Evolutionary conservation across 2,797 vertebrate genomes (phyloP).

Genomic region (Ptychadena robeensis): DNA sequence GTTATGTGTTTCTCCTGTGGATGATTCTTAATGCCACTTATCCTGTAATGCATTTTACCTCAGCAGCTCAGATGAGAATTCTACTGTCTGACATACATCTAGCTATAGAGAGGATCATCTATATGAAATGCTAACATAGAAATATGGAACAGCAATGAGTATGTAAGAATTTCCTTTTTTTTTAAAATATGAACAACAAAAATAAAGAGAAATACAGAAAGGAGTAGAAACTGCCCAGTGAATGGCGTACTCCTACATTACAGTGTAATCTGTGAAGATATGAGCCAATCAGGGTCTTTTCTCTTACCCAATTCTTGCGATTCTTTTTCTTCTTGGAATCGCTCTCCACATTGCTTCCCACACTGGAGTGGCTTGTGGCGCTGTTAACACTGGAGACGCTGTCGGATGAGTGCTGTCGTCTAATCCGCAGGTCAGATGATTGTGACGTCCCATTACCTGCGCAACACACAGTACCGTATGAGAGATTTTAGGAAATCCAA

Average conservation of each 20-base stretch:
- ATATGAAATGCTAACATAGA: background rate
- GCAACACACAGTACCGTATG: rapidly evolving
- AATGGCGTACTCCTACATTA: too few relatives aligned
- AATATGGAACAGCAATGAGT: background rate
- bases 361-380: conserved; percentile 95
- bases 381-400: conserved; percentile 97
- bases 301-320: conserved; percentile 96
- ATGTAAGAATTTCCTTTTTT: too few relatives aligned
- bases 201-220: too few relatives aligned
- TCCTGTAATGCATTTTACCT: background rate
- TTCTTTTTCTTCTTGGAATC: conserved; percentile 93
- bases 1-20: too few relatives aligned
- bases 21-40: too few relatives aligned
- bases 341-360: conserved; percentile 92
- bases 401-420: conserved; percentile 94
- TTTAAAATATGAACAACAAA: too few relatives aligned
- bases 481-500: too few relatives aligned
- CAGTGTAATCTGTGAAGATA: background rate
- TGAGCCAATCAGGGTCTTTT: too few relatives aligned
- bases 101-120: background rate
- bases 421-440: conserved; percentile 89
- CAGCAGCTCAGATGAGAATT: background rate
- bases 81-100: background rate
- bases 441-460: conserved; percentile 72
- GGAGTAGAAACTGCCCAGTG: too few relatives aligned